These are phyloP conservation scores for Darevskia nairensis DNA, from an alignment of 2,797 vertebrate genomes.

Conservation along the genomic window DNA sequence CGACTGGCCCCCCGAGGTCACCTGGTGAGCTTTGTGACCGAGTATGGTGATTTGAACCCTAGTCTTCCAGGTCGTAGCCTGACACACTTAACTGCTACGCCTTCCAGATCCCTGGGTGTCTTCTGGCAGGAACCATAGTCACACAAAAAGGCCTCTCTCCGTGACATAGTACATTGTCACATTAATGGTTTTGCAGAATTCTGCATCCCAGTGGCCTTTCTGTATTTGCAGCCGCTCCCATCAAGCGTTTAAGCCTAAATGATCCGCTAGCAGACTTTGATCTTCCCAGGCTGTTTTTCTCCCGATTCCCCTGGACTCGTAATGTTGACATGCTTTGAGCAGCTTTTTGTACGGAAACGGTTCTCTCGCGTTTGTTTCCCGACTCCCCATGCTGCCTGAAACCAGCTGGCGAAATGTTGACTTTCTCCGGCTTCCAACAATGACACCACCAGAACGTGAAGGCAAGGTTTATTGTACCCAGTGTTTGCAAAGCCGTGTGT, in stretches of 20 bases:
- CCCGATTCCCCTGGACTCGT: conserved; percentile 28
- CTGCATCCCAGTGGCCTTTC: not conserved
- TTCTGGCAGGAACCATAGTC: not conserved
- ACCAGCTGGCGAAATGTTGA: not conserved
- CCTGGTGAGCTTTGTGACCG: too few species aligned
- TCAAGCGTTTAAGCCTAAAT: not conserved
- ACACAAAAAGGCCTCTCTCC: not conserved
- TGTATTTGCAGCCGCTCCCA: conserved; percentile 29
- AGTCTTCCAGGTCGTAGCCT: too few species aligned
- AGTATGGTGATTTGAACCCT: too few species aligned
- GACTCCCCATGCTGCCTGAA: conserved; percentile 29
- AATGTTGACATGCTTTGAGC: conserved; percentile 15
- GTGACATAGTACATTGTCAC: not conserved
- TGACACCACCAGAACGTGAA: not conserved
- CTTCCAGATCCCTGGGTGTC: not conserved
- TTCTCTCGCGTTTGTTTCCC: conserved; percentile 29
- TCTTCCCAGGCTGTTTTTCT: not conserved
- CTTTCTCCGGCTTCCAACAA: not conserved
- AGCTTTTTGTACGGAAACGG: not conserved
- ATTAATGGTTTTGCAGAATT: not conserved
- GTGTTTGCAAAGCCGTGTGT: not conserved
- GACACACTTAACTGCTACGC: too few species aligned
- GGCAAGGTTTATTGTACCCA: too few species aligned
- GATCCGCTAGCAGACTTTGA: not conserved
- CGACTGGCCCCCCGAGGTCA: too few species aligned